Evolutionary conservation across 1,140 invertebrate genomes (phyloP).

Genomic region (Diabrotica virgifera): DNA sequence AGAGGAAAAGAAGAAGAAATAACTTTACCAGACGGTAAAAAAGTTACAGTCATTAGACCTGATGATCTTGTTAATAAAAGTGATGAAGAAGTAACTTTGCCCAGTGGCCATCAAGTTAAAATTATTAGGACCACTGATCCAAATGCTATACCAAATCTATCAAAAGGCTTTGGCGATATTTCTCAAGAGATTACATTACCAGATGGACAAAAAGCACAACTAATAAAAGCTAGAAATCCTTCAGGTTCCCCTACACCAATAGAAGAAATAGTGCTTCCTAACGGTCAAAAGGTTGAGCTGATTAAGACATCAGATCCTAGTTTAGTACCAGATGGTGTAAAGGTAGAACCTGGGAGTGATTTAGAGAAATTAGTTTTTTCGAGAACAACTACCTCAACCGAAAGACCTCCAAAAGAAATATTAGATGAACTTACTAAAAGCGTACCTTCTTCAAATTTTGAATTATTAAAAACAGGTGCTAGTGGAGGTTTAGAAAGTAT

Average conservation of each 20-base stretch:
- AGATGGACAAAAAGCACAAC: conserved; percentile 70
- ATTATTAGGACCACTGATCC: conserved; percentile 64
- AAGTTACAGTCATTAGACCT: conserved; percentile 67
- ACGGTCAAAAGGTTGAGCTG: conserved; percentile 69
- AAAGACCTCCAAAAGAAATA: conserved; percentile 54
- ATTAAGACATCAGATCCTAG: conserved; percentile 64
- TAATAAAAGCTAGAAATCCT: conserved; percentile 59
- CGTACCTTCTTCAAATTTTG: conserved; percentile 71
- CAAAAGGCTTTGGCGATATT: conserved; percentile 31
- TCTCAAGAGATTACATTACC: conserved; percentile 59
- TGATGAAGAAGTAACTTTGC: conserved; percentile 52
- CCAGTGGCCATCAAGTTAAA: conserved; percentile 70
- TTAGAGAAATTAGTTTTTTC: conserved; percentile 41
- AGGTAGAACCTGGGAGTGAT: conserved; percentile 39
- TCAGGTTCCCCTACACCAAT: conserved; percentile 27
- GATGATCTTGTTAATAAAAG: conserved; percentile 53
- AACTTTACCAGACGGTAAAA: conserved; percentile 69
- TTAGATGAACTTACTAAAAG: conserved; percentile 75
- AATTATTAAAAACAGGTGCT: conserved; percentile 69
- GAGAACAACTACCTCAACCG: conserved; percentile 51
- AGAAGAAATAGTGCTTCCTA: conserved; percentile 64
- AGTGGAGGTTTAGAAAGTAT: conserved; percentile 70
- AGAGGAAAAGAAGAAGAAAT: conserved; percentile 58
- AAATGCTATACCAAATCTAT: conserved; percentile 53
- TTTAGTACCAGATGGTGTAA: conserved; percentile 50